Evolutionary conservation across 2,797 vertebrate genomes (phyloP), one percentile per base, ranked within the genome.

Genomic region (Eulemur rubriventer): DNA sequence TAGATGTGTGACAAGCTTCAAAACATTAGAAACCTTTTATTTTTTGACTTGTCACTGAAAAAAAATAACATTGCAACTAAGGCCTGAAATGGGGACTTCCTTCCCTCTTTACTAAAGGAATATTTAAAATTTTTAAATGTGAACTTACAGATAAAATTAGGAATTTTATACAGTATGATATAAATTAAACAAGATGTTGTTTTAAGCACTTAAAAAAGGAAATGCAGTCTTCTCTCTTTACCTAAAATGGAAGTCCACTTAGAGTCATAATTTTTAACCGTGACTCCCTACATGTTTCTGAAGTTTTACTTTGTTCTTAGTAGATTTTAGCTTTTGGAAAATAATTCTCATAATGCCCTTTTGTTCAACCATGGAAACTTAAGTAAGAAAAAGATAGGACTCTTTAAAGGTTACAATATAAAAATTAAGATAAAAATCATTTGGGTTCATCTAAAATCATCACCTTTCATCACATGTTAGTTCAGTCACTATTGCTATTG

Each of bases 291-390:
- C 8, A 91, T 6, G 89, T 43, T 57, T 91, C 73, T 94, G 35
- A 85, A 94, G 67, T 85, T 94, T 82, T 8, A 63, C 81, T 89
- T 67, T 95, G 67, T 73, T 57, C 33, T 75, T 1, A 85, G 24
- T 95, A 55, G n/a, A 97, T 57, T 59, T 92, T 96, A 76, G 1
- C 55, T 38, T 95, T 86, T 93, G 46, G 35, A 91, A 95, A 95
- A 57, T 50, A n/a, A 90, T 85, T 73, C 46, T 55, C 41, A 24
- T 46, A 52, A 84, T 73, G 8, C 7, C 87, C 90, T 86, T 67
- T 65, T 93, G 2, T 59, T 90, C 85, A 95, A 89, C 87, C 89
- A 80, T 46, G 70, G 30, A 97, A 97, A 95, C 7, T 24, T 89
- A 88, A 88, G 7, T 35, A 96, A 76, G 61, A 81, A 78, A 96